Percentiles rank a stretch among this genome's conserved stretches.
Evolutionary conservation across 2,797 vertebrate genomes (phyloP).

Genomic region (Dromococcyx pavoninus): DNA sequence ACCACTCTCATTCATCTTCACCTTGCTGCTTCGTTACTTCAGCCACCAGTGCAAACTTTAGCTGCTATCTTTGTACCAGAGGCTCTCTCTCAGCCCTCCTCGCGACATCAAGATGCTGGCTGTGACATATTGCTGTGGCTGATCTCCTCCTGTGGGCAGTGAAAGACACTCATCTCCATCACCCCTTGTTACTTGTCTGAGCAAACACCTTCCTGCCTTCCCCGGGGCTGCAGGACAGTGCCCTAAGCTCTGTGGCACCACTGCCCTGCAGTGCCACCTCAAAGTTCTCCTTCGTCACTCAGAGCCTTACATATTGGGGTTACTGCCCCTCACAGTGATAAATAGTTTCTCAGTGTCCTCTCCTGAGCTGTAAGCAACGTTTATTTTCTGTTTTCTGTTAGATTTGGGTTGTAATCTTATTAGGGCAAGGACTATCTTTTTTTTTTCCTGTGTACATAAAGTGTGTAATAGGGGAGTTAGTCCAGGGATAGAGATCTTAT

Average conservation of each 20-base stretch:
- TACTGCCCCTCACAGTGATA: background rate
- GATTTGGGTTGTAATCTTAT: background rate
- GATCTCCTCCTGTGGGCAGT: background rate
- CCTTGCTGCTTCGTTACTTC: background rate
- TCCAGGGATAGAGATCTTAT: background rate
- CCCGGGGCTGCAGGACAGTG: background rate
- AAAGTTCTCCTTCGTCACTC: background rate
- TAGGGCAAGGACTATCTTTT: background rate
- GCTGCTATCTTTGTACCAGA: background rate
- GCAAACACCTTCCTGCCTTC: background rate
- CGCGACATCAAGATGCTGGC: background rate
- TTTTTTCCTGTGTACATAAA: background rate
- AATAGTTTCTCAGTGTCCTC: background rate
- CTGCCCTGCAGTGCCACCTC: background rate
- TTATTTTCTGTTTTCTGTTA: background rate
- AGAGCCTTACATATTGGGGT: background rate
- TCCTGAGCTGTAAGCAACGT: background rate
- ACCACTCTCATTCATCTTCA: background rate
- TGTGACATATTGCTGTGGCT: background rate
- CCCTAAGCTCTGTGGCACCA: accelerated
- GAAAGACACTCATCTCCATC: background rate
- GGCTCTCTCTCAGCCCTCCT: background rate
- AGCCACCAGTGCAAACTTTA: background rate
- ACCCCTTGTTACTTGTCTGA: background rate
- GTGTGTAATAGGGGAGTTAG: background rate